Percentiles rank a stretch among this genome's conserved stretches.
Evolutionary conservation across 1,140 invertebrate species (phyloP).

Genomic region (Trichomalopsis sarcophagae): DNA sequence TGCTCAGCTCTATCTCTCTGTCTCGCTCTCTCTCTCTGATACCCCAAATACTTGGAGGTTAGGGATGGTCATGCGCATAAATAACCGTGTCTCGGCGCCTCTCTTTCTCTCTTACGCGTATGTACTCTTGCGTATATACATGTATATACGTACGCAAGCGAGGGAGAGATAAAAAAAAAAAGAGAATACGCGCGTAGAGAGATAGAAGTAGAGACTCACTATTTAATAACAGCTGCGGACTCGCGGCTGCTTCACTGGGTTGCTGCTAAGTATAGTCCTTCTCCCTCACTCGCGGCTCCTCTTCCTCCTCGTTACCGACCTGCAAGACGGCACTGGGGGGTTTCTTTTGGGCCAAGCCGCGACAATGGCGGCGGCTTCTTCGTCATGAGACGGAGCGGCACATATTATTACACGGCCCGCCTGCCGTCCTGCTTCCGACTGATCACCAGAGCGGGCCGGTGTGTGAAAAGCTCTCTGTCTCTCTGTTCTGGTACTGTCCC

Average conservation of each 20-base stretch:
- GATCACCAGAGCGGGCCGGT: not conserved
- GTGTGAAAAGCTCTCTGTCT: not conserved
- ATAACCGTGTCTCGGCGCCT: not conserved
- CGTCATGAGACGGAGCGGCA: conserved; percentile 57
- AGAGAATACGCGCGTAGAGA: not conserved
- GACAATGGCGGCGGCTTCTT: conserved; percentile 57
- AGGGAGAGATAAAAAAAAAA: not conserved
- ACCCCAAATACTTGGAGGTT: not conserved
- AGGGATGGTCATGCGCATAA: conserved; percentile 2
- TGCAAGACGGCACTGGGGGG: not conserved
- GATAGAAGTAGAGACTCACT: not conserved
- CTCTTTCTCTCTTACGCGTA: not conserved
- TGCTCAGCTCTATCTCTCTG: too few species aligned
- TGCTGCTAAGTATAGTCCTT: not conserved
- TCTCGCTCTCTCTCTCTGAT: not conserved
- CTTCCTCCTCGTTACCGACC: conserved; percentile 2
- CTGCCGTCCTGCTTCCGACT: not conserved
- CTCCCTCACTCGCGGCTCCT: not conserved
- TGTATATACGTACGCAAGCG: too few species aligned
- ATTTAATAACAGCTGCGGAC: not conserved
- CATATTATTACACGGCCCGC: not conserved
- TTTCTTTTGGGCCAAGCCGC: conserved; percentile 55
- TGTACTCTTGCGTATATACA: too few species aligned
- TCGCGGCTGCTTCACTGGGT: not conserved
- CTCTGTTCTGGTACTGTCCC: not conserved